These are phyloP conservation scores for Oopsacas minuta DNA, from an alignment of 37 sponge, comb jelly and placozoan genomes.

Conservation along the genomic window DNA sequence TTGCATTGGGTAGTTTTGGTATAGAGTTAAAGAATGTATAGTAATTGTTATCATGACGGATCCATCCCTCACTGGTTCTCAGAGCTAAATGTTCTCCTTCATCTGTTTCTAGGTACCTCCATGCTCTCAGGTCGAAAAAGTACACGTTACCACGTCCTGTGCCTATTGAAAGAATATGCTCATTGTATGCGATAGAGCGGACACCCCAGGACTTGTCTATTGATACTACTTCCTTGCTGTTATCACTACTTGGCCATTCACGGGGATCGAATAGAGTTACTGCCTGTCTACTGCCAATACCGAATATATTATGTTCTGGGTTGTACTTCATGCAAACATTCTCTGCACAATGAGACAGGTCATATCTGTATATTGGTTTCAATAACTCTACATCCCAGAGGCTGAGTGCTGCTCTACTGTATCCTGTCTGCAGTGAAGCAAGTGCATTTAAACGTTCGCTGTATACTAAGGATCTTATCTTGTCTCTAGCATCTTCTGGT, in stretches of 20 bases:
- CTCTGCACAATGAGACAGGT: neutral
- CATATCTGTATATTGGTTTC: neutral
- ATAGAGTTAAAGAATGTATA: conserved; percentile 49
- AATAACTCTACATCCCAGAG: neutral
- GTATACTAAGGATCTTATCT: neutral
- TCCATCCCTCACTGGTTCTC: neutral
- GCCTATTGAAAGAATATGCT: conserved; percentile 57
- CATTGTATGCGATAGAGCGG: conserved; percentile 62
- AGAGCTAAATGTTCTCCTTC: neutral
- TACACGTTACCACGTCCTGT: conserved; percentile 70
- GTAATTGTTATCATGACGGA: conserved; percentile 41
- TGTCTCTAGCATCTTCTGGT: neutral
- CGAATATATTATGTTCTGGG: neutral
- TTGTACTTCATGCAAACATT: conserved; percentile 12
- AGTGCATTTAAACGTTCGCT: neutral
- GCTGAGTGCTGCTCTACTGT: neutral
- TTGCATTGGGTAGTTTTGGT: conserved; percentile 60
- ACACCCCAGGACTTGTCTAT: conserved; percentile 38
- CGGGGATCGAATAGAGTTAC: neutral
- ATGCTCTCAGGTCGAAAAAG: conserved; percentile 62
- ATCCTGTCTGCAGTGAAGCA: neutral
- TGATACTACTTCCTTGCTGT: neutral
- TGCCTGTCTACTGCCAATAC: neutral
- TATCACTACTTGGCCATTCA: neutral
- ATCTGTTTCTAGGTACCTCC: conserved; percentile 21